Percentiles rank a stretch among this genome's conserved stretches.
Conservation (phyloP, 2,797 vertebrate species). For the Notamacropus eugenii region DNA sequence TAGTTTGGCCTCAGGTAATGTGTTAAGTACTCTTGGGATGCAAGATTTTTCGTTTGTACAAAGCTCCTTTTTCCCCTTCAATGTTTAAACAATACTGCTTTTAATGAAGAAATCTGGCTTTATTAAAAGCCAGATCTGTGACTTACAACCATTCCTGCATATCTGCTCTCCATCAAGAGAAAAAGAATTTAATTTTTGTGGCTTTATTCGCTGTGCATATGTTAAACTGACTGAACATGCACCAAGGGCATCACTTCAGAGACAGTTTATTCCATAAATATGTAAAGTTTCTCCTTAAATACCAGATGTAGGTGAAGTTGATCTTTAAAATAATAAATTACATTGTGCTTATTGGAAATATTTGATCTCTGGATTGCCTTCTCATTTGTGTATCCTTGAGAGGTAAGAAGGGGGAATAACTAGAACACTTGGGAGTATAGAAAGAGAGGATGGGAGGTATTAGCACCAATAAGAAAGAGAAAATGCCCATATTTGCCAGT, state of each 20-base stretch:
- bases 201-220: constrained; percentile 82
- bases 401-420: background rate
- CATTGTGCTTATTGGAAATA: constrained; percentile 18
- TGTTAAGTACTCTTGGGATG: constrained; percentile 80
- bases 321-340: constrained; percentile 61
- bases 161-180: constrained; percentile 86
- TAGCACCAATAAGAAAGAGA: background rate
- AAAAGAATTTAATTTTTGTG: constrained; percentile 79
- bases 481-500: background rate
- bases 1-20: constrained; percentile 82
- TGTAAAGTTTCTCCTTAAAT: constrained; percentile 76
- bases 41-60: constrained; percentile 75
- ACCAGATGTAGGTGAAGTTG: constrained; percentile 81
- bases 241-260: constrained; percentile 82
- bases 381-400: constrained; percentile 49
- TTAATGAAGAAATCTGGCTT: constrained; percentile 86
- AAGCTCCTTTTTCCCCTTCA: constrained; percentile 68
- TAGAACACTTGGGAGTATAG: constrained; percentile 34
- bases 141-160: constrained; percentile 79
- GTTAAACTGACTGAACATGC: constrained; percentile 79
- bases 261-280: constrained; percentile 77
- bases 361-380: constrained; percentile 70
- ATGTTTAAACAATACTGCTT: constrained; percentile 84
- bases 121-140: constrained; percentile 84
- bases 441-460: background rate